Evolutionary conservation across 2,113 vertebrate species (phyloP).

Genomic region (Cheirogaleus medius): DNA sequence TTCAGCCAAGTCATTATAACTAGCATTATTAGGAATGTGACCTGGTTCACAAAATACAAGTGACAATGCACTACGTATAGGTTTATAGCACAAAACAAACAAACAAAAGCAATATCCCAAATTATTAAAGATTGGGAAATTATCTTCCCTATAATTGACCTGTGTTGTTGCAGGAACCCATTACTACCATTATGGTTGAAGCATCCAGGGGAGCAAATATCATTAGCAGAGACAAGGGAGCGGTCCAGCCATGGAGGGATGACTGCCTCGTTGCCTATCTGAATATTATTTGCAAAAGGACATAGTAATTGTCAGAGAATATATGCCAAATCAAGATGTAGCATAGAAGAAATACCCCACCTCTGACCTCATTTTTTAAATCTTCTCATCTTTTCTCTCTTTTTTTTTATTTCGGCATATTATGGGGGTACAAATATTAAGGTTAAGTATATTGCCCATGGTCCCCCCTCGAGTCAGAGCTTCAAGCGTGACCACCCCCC

Average conservation of each 20-base stretch:
- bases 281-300: neutral
- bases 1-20: neutral
- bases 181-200: no score
- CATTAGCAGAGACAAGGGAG: neutral
- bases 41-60: neutral
- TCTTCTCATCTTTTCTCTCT: no score
- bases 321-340: neutral
- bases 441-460: no score
- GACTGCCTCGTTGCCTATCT: rapidly evolving
- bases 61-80: neutral
- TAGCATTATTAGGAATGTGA: neutral
- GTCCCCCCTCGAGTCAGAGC: no score
- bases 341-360: neutral
- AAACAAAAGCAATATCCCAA: neutral
- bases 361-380: no score
- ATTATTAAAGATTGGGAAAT: neutral
- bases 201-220: no score
- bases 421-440: no score
- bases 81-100: neutral
- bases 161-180: neutral
- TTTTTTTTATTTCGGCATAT: no score
- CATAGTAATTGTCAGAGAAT: neutral
- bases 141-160: neutral
- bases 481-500: no score
- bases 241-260: neutral